Conservation (phyloP, 2,113 vertebrate genomes). For the Nyctibius bracteatus region DNA sequence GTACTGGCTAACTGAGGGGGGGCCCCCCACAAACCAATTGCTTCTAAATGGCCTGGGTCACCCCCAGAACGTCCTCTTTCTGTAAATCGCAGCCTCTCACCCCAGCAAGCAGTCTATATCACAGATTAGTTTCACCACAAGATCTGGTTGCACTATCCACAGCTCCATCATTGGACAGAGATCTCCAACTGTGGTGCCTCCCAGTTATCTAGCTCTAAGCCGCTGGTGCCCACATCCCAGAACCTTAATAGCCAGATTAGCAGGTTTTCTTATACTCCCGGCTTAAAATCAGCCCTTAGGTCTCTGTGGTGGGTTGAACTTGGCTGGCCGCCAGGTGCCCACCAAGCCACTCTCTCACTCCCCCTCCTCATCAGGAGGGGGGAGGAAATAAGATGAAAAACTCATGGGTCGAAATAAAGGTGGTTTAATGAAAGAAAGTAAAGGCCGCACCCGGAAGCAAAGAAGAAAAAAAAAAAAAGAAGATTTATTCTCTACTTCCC, state of each 20-base stretch:
- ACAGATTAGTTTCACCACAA: neutral
- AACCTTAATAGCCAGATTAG: neutral
- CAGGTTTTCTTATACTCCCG: neutral
- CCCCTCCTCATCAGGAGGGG: too few species aligned
- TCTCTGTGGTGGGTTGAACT: neutral
- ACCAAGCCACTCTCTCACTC: too few species aligned
- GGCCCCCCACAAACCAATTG: neutral
- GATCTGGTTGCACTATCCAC: neutral
- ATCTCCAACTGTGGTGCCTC: neutral
- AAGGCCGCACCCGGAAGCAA: neutral
- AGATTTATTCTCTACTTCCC: too few species aligned
- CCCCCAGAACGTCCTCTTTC: neutral
- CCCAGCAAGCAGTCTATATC: neutral
- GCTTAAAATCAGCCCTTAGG: neutral
- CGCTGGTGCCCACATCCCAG: neutral
- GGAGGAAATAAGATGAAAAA: too few species aligned
- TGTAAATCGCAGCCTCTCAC: neutral
- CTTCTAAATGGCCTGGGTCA: neutral
- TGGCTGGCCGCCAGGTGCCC: too few species aligned
- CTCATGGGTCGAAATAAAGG: too few species aligned
- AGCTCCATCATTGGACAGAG: neutral
- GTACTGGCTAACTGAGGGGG: too few species aligned
- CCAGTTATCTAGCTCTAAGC: neutral
- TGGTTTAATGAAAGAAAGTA: neutral
- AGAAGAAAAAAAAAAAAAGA: neutral